A percentile compares a stretch with the other conserved stretches of the same genome.
Evolutionary conservation across 2,797 vertebrate species (phyloP).

Genomic region (Dipus sagitta): DNA sequence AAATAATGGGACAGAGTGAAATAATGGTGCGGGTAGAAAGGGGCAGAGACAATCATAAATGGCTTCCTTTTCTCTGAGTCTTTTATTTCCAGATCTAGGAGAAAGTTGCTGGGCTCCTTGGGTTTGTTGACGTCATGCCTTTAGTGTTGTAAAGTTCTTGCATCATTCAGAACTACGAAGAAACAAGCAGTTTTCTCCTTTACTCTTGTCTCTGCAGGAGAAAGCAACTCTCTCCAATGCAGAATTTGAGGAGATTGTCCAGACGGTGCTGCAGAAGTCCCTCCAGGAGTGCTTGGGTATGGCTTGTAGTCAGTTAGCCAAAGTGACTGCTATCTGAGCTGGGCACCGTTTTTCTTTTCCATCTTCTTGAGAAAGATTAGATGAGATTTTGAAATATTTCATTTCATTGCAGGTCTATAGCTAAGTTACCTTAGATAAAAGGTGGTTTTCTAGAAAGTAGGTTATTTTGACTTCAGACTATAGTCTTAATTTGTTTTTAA

Average conservation of each 20-base stretch:
- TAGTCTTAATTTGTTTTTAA: constrained; percentile 46
- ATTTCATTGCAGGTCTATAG: constrained; percentile 10
- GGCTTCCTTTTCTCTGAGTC: constrained; percentile 15
- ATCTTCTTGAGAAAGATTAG: constrained; percentile 39
- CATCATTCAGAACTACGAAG: neutral
- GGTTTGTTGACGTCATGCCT: neutral
- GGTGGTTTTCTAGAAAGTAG: constrained; percentile 54
- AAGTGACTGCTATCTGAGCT: constrained; percentile 19
- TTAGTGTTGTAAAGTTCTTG: constrained; percentile 3
- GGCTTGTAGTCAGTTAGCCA: constrained; percentile 31
- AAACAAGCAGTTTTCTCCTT: constrained; percentile 36
- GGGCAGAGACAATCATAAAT: neutral
- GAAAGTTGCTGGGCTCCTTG: constrained; percentile 25
- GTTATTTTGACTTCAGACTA: constrained; percentile 59
- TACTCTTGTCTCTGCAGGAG: constrained; percentile 75
- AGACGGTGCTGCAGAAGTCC: constrained; percentile 82
- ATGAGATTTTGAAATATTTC: constrained; percentile 34
- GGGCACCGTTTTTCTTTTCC: neutral
- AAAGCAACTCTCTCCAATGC: constrained; percentile 74
- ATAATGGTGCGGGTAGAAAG: neutral
- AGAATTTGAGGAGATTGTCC: constrained; percentile 85
- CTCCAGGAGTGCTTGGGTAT: constrained; percentile 82
- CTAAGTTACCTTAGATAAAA: constrained; percentile 44
- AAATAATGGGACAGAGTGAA: constrained; percentile 4
- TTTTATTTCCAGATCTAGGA: constrained; percentile 40